phyloP scores from a whole-genome alignment of 2,797 vertebrate genomes.

The Sebastes taczanowskii region DNA sequence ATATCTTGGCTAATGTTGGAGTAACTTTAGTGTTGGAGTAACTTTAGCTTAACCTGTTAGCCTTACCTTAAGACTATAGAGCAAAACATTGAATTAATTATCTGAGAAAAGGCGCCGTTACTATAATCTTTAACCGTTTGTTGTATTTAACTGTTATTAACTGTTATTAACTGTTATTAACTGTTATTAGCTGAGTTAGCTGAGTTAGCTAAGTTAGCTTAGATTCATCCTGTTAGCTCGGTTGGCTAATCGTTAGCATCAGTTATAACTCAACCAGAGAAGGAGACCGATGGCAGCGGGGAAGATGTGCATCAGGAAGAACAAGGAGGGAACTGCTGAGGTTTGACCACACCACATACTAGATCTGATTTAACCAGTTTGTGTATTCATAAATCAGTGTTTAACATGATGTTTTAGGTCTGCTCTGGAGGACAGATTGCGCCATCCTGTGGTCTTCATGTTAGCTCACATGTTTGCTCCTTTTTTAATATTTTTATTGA shows the following conservation, averaged over 20 bases:
- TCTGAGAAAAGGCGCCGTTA: background rate
- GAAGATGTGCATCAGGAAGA: conserved; percentile 47
- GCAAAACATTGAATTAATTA: no score
- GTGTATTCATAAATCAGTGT: background rate
- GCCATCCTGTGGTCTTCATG: conserved; percentile 29
- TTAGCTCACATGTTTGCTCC: background rate
- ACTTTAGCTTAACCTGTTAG: background rate
- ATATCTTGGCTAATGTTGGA: background rate
- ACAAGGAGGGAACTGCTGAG: conserved; percentile 66
- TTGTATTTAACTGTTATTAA: no score
- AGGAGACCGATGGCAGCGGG: conserved; percentile 63
- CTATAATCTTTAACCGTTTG: accelerated
- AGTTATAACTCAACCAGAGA: accelerated
- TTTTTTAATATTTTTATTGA: no score
- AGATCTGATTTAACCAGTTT: background rate
- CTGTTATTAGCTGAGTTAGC: background rate
- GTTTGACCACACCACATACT: conserved; percentile 50
- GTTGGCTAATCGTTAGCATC: conserved; percentile 2
- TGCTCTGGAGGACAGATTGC: background rate
- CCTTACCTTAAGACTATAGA: background rate
- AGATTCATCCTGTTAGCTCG: background rate
- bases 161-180: background rate
- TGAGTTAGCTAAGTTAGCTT: background rate
- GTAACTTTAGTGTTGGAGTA: background rate
- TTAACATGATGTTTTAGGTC: background rate